Conservation (phyloP, 92 coral and sea anemone species). For the Nematostella vectensis region DNA sequence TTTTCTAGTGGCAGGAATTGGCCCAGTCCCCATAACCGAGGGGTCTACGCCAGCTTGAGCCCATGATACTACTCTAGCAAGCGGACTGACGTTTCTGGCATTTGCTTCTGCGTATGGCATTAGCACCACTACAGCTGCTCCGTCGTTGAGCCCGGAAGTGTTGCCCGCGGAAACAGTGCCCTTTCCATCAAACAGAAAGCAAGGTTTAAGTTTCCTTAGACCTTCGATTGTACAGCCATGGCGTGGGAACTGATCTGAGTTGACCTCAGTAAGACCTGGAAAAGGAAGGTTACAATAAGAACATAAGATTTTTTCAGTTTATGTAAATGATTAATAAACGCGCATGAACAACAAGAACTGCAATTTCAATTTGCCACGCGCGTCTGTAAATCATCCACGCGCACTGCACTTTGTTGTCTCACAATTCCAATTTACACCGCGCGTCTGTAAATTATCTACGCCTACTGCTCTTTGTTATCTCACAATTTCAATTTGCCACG, state of each 20-base stretch:
- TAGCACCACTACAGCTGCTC: conserved; percentile 88
- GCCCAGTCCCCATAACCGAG: conserved; percentile 97
- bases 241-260: conserved; percentile 79
- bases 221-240: conserved; percentile 80
- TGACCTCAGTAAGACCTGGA: conserved; percentile 58
- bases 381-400: no score
- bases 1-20: conserved; percentile 82
- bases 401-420: no score
- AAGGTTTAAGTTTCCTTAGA: conserved; percentile 76
- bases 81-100: conserved; percentile 40
- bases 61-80: conserved; percentile 87
- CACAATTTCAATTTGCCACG: no score
- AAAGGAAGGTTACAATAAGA: no score
- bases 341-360: no score
- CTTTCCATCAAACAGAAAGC: conserved; percentile 82
- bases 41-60: conserved; percentile 99
- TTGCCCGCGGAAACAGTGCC: conserved; percentile 95
- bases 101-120: conserved; percentile 77
- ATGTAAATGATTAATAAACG: neutral
- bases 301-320: neutral
- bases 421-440: no score
- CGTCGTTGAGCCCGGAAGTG: conserved; percentile 95
- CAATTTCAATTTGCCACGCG: no score
- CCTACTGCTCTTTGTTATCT: no score
- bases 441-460: no score